Evolutionary conservation across 2,797 vertebrate species (phyloP).

Genomic region (Anableps anableps): DNA sequence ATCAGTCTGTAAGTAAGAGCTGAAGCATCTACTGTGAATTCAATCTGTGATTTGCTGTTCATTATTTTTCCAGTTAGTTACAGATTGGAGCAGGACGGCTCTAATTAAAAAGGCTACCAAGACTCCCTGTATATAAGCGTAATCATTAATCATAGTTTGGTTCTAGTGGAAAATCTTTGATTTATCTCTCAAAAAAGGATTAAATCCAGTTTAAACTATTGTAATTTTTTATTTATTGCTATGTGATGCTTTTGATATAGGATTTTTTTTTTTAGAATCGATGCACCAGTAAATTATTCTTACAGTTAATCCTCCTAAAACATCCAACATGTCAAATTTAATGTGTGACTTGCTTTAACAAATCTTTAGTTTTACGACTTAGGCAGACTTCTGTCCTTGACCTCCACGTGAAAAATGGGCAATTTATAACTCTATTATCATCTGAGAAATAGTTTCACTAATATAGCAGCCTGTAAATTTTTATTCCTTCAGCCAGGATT

Average conservation of each 20-base stretch:
- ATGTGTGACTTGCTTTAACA: conserved; percentile 13
- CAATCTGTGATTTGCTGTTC: not conserved
- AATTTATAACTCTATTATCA: conserved; percentile 6
- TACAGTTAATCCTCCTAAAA: not conserved
- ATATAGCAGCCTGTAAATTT: conserved; percentile 3
- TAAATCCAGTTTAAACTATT: not conserved
- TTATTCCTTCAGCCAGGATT: conserved; percentile 14
- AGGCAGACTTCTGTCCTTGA: conserved; percentile 12
- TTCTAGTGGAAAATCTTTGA: not conserved
- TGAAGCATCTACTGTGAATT: not conserved
- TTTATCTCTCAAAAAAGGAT: not conserved
- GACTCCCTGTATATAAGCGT: not conserved
- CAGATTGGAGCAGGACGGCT: not conserved
- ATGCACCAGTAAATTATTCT: not conserved
- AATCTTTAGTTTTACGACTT: not conserved
- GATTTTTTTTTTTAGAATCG: not conserved
- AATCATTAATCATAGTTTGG: not conserved
- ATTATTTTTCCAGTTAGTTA: not conserved
- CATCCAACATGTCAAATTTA: not conserved
- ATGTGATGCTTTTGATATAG: not conserved
- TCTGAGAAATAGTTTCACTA: conserved; percentile 12
- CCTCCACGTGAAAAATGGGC: not conserved
- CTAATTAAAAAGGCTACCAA: not conserved
- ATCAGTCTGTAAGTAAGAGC: not conserved
- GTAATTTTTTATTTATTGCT: not conserved